Evolutionary conservation across 2,113 vertebrate species (phyloP).

Genomic region (Uria lomvia): DNA sequence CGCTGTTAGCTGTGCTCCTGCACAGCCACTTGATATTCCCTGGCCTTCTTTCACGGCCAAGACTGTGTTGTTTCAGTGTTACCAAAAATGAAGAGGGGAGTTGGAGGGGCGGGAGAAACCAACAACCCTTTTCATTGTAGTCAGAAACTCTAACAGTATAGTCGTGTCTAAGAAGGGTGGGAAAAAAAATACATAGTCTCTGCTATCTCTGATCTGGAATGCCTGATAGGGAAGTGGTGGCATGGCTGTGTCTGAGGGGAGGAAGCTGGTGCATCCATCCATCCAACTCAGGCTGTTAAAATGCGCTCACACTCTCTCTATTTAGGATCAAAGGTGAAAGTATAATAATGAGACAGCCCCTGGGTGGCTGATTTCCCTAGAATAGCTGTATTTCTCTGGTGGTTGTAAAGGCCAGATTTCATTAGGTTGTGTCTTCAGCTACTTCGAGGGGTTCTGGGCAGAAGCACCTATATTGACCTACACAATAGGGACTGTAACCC

Average conservation of each 20-base stretch:
- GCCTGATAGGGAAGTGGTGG: neutral
- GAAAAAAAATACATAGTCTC: neutral
- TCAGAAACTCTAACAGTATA: neutral
- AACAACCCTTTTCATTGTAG: neutral
- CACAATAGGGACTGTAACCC: neutral
- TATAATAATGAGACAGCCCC: neutral
- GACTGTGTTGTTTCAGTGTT: neutral
- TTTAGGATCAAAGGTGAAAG: neutral
- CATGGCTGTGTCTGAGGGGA: accelerated
- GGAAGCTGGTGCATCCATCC: neutral
- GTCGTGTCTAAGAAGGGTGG: neutral
- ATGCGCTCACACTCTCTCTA: neutral
- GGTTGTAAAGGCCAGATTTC: neutral
- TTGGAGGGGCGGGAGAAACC: accelerated
- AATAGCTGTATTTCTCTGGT: neutral
- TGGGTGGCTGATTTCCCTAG: neutral
- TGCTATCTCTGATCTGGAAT: neutral
- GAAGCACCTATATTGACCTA: neutral
- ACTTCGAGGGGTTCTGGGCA: accelerated
- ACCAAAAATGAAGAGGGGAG: neutral
- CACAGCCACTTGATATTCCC: neutral
- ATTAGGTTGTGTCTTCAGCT: neutral
- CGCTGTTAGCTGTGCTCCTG: neutral
- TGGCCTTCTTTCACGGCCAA: neutral
- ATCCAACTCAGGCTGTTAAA: neutral